These are phyloP conservation scores for Callosobruchus maculatus DNA, from an alignment of 2,888 invertebrate species.

Conservation along the genomic window DNA sequence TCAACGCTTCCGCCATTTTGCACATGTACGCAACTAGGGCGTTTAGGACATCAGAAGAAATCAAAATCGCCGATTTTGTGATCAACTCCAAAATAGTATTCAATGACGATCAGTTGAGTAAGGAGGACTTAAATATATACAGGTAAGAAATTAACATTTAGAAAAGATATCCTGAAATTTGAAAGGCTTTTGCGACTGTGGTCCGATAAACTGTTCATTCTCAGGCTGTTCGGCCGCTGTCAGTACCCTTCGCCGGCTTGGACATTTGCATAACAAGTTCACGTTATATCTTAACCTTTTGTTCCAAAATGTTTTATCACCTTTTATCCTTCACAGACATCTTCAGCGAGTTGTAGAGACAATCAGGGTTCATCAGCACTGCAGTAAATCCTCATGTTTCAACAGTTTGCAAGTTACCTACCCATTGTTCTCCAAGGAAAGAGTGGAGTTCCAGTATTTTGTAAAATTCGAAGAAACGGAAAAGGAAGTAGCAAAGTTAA, in stretches of 20 bases:
- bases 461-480: constrained; percentile 16
- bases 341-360: constrained; percentile 15
- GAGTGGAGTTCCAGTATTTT: constrained; percentile 15
- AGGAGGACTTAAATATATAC: constrained; percentile 13
- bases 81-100: constrained; percentile 20
- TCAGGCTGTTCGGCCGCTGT: no score
- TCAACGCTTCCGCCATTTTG: constrained; percentile 12
- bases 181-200: no score
- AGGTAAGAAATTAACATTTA: background rate
- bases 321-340: background rate
- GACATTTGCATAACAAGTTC: no score
- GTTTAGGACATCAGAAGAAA: constrained; percentile 19
- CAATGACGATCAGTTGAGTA: constrained; percentile 9
- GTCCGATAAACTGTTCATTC: no score
- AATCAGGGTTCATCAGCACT: constrained; percentile 9
- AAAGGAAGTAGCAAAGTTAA: constrained; percentile 15
- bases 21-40: constrained; percentile 17
- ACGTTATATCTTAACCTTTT: no score
- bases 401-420: background rate
- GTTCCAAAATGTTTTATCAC: no score
- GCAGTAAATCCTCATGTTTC: background rate
- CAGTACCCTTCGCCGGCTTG: no score
- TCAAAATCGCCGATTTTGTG: constrained; percentile 16
- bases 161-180: no score
- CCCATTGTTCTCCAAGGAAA: constrained; percentile 10